Percentiles rank a stretch among this genome's conserved stretches.
These are phyloP conservation scores for Otolemur garnettii DNA, from an alignment of 2,113 vertebrate genomes.

Conservation along the genomic window DNA sequence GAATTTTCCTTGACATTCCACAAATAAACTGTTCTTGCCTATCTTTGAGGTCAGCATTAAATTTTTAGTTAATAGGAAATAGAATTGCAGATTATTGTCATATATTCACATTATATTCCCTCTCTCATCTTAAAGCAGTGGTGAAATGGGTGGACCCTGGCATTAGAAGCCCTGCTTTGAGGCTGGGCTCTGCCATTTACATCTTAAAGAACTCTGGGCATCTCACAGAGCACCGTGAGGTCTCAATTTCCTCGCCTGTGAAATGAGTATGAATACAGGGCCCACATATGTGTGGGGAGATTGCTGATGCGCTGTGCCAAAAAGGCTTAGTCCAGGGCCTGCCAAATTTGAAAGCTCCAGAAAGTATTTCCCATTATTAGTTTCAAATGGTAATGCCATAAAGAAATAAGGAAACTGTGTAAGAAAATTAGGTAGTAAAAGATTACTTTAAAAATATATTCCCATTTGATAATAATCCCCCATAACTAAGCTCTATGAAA, in stretches of 20 bases:
- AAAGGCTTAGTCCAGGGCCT: constrained; percentile 1
- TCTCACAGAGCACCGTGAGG: not conserved
- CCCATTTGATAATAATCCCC: not conserved
- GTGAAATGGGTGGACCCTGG: not conserved
- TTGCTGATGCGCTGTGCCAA: not conserved
- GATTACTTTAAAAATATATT: not conserved
- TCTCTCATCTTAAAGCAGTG: not conserved
- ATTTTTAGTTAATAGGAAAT: constrained; percentile 30
- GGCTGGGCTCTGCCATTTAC: not conserved
- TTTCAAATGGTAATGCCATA: not conserved
- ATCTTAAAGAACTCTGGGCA: not conserved
- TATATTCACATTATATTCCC: not conserved
- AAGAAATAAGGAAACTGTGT: not conserved
- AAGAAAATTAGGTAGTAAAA: constrained; percentile 17
- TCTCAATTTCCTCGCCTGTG: not conserved
- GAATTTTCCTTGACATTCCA: not conserved
- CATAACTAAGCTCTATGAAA: not conserved
- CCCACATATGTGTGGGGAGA: not conserved
- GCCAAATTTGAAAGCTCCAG: not conserved
- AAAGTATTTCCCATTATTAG: constrained; percentile 3
- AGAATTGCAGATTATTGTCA: not conserved
- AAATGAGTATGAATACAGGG: not conserved
- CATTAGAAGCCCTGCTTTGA: not conserved
- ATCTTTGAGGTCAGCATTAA: not conserved
- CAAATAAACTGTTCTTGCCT: not conserved